Evolutionary conservation across 2,113 vertebrate genomes (phyloP).

Genomic region (Mustela lutreola): DNA sequence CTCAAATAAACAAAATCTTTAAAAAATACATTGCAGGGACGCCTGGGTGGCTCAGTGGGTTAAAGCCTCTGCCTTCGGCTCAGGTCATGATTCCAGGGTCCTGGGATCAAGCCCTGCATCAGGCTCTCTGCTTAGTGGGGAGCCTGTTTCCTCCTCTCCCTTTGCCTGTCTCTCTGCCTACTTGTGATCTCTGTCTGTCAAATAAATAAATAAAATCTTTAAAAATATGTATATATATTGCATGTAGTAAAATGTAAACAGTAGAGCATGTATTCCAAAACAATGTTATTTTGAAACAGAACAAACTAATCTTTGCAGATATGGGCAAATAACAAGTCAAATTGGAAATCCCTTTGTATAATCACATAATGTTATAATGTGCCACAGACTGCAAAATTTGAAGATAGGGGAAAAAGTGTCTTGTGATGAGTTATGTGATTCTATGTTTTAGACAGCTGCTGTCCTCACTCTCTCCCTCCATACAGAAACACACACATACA

Average conservation of each 20-base stretch:
- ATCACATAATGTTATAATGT: not conserved
- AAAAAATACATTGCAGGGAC: not conserved
- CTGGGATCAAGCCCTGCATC: too few relatives aligned
- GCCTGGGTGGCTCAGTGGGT: too few relatives aligned
- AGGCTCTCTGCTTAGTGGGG: too few relatives aligned
- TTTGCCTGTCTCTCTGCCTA: too few relatives aligned
- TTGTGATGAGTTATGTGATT: not conserved
- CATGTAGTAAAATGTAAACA: not conserved
- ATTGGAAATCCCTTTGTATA: not conserved
- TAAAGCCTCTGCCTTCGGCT: too few relatives aligned
- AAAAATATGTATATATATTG: not conserved
- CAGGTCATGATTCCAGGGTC: too few relatives aligned
- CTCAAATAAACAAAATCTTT: not conserved
- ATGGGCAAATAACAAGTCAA: not conserved
- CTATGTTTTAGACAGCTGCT: not conserved
- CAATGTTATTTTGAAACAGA: conserved; percentile 12
- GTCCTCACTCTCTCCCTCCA: fast-evolving
- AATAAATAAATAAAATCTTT: too few relatives aligned
- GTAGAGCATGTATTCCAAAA: not conserved
- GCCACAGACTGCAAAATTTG: not conserved
- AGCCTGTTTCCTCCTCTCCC: too few relatives aligned
- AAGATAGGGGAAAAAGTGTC: not conserved
- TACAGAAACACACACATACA: not conserved
- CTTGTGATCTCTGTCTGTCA: too few relatives aligned
- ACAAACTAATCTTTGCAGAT: not conserved